Percentiles rank a stretch among this genome's conserved stretches.
Conservation (phyloP, 1,140 invertebrate species). For the Pogonus chalceus region DNA sequence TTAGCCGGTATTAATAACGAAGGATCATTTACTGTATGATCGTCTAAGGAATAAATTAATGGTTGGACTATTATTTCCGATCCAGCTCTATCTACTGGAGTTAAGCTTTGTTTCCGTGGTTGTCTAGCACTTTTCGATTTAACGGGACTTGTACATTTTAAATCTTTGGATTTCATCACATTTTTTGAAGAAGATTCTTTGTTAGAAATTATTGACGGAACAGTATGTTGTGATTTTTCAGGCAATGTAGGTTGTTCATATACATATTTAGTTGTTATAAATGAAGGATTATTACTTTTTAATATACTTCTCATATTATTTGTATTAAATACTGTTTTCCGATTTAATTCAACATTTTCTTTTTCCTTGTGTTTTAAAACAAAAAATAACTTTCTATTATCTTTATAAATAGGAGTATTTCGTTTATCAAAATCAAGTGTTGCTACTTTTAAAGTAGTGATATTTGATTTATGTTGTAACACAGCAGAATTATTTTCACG, state of each 20-base stretch:
- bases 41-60: not conserved
- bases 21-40: not conserved
- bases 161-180: slow-evolving; percentile 4
- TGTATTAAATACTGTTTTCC: not conserved
- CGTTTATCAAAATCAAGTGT: not conserved
- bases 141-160: slow-evolving; percentile 2
- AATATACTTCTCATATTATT: not conserved
- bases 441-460: not conserved
- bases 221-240: not conserved
- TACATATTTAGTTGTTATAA: not conserved
- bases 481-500: too few relatives aligned
- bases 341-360: not conserved
- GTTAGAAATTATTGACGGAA: not conserved
- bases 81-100: slow-evolving; percentile 8
- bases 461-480: not conserved
- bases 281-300: slow-evolving; percentile 1
- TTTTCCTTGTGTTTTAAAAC: not conserved
- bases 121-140: slow-evolving; percentile 9
- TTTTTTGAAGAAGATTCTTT: slow-evolving; percentile 9
- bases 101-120: slow-evolving; percentile 14
- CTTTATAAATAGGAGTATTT: not conserved
- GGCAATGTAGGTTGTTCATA: not conserved
- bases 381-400: not conserved
- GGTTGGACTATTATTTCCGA: slow-evolving; percentile 13
- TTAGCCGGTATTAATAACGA: not conserved